These are phyloP conservation scores for Drosophila mimica DNA, from an alignment of 2,888 invertebrate species.

Conservation along the genomic window DNA sequence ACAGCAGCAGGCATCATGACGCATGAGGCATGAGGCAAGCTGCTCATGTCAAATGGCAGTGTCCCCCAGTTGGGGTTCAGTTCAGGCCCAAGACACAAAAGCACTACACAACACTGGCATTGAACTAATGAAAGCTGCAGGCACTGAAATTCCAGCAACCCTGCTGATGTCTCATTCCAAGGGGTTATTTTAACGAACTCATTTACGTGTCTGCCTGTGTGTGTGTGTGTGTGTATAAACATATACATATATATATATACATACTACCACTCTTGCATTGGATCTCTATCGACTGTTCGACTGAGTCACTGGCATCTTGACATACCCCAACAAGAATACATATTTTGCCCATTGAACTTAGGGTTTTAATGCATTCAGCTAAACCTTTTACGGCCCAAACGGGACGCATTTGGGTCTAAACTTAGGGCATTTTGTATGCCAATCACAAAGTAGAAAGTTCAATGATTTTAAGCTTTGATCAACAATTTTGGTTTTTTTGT, in stretches of 20 bases:
- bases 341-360: slow-evolving; percentile 39
- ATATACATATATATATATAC: slow-evolving; percentile 5
- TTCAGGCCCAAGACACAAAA: slow-evolving; percentile 35
- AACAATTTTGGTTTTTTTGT: background rate
- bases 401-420: background rate
- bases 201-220: slow-evolving; percentile 2
- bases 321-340: background rate
- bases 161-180: slow-evolving; percentile 59
- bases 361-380: slow-evolving; percentile 27
- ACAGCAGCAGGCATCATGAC: background rate
- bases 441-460: background rate
- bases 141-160: slow-evolving; percentile 47
- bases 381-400: background rate
- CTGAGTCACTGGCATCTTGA: slow-evolving; percentile 17
- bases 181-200: slow-evolving; percentile 52
- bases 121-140: slow-evolving; percentile 75
- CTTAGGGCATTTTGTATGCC: background rate
- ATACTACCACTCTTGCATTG: background rate
- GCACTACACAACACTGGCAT: slow-evolving; percentile 63
- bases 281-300: slow-evolving; percentile 43
- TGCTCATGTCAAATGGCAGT: slow-evolving; percentile 40
- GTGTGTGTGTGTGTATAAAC: background rate
- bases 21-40: background rate
- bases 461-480: background rate
- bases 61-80: slow-evolving; percentile 13